Conservation (phyloP, 1,140 invertebrate species). For the Nephotettix cincticeps region DNA sequence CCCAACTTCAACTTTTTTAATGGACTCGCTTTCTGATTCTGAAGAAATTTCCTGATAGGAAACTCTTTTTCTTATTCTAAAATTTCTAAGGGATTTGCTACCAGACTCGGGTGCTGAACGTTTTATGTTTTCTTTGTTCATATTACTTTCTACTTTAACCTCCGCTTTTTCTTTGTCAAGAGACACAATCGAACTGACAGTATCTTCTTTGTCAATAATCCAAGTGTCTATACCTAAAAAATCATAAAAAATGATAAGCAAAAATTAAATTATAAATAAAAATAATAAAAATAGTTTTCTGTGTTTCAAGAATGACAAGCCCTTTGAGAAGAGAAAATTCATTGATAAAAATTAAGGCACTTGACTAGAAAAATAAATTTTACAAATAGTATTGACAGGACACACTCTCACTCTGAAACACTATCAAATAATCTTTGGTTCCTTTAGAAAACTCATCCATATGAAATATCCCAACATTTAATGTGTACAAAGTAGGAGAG, state of each 20-base stretch:
- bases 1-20: not conserved
- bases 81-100: not conserved
- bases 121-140: constrained; percentile 10
- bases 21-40: not conserved
- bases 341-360: no score
- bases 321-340: no score
- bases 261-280: no score
- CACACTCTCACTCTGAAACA: no score
- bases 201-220: not conserved
- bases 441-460: no score
- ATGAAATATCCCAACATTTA: no score
- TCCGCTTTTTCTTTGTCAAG: not conserved
- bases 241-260: not conserved
- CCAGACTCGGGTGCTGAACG: not conserved
- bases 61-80: not conserved
- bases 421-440: no score
- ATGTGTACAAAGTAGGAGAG: no score
- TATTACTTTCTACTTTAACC: not conserved
- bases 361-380: no score
- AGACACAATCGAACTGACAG: not conserved
- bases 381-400: no score
- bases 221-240: not conserved
- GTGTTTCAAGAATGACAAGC: no score
- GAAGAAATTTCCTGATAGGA: not conserved
- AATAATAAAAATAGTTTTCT: no score